These are phyloP conservation scores for Neogobius melanostomus DNA, from an alignment of 2,113 vertebrate genomes.

Conservation along the genomic window DNA sequence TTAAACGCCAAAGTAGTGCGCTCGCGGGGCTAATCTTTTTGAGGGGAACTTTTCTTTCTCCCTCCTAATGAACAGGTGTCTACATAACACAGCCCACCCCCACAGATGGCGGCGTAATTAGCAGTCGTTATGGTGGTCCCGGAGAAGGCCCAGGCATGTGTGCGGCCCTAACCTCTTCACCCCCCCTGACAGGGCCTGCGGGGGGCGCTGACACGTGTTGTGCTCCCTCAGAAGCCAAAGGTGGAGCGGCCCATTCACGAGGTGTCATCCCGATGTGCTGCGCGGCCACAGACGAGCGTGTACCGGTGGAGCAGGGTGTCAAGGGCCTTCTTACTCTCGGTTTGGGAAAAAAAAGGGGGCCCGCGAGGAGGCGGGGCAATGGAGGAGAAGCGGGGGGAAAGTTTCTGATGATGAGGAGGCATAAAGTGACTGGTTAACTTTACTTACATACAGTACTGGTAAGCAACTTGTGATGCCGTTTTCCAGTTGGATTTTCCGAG, in stretches of 20 bases:
- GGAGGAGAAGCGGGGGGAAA: constrained; percentile 1
- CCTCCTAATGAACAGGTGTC: constrained; percentile 78
- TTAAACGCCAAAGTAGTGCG: not conserved
- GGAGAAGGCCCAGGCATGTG: constrained; percentile 63
- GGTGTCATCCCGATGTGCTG: constrained; percentile 75
- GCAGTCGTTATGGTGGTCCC: constrained; percentile 77
- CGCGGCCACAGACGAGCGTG: constrained; percentile 64
- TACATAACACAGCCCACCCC: constrained; percentile 77
- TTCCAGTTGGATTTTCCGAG: too few relatives aligned
- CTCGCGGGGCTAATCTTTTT: constrained; percentile 8
- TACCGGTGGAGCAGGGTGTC: constrained; percentile 66
- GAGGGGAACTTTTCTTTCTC: constrained; percentile 64
- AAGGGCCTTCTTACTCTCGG: constrained; percentile 62
- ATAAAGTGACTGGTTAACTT: not conserved
- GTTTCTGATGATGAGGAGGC: not conserved
- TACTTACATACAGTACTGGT: too few relatives aligned
- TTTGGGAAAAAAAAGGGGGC: constrained; percentile 14
- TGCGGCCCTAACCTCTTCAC: constrained; percentile 74
- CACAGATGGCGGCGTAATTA: constrained; percentile 79
- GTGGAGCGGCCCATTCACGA: constrained; percentile 71
- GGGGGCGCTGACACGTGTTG: constrained; percentile 74
- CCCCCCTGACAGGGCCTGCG: constrained; percentile 65
- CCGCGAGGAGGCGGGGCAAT: constrained; percentile 46
- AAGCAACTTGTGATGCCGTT: too few relatives aligned
- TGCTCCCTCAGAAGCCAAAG: constrained; percentile 65